Base-by-base conservation (phyloP, 2,888 invertebrate genomes). In the Caenorhabditis sp. region DNA sequence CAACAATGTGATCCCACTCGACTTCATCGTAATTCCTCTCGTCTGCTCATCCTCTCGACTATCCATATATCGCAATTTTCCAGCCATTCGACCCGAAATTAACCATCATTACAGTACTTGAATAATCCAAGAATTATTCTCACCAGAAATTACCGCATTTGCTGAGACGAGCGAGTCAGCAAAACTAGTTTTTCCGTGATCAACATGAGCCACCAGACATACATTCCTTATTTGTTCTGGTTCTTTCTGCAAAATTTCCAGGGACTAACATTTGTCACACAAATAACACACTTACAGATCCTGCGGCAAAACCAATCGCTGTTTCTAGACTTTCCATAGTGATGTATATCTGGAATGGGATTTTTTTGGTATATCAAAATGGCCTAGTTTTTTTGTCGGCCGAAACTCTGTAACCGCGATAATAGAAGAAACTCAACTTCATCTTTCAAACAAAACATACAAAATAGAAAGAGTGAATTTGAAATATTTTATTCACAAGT, bases 1-100 rank as follows among this genome's bases (percentile, higher is more conserved):
- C 78, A 92, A 91, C 17, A 99, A 89, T 0, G 95, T 92, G 75
- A 99, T 95, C 71, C 94, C 93, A 88, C 95, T 95, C 67, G 96
- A 95, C 54, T 99, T 99, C 97, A 99, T 99, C 0, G 99, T 99
- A 59, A 99, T 99, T 53, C 97, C 97, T 71, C 99, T 91, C 86
- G 93, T 92, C 88, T 99, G 99, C 88, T 99, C 99, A 89, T 99
- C 99, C 64, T 93, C 92, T 65, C 97, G 91, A 87, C 95, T 95
- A 88, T 99, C 99, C 92, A 99, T 91, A 86, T 96, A 99, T 8
- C 91, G 88, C 68, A 91, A 82, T 95, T 91, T 85, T 26, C 87
- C 88, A 0, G 85, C 86, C 75, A 87, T 77, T 64, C 87, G 68
- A 53, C 73, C 86, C 31, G 31, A 31, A 31, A n/a, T n/a, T n/a